Percentiles rank a stretch among this genome's conserved stretches.
These are phyloP conservation scores for Amazona guildingii DNA, from an alignment of 2,113 vertebrate genomes.

Conservation along the genomic window DNA sequence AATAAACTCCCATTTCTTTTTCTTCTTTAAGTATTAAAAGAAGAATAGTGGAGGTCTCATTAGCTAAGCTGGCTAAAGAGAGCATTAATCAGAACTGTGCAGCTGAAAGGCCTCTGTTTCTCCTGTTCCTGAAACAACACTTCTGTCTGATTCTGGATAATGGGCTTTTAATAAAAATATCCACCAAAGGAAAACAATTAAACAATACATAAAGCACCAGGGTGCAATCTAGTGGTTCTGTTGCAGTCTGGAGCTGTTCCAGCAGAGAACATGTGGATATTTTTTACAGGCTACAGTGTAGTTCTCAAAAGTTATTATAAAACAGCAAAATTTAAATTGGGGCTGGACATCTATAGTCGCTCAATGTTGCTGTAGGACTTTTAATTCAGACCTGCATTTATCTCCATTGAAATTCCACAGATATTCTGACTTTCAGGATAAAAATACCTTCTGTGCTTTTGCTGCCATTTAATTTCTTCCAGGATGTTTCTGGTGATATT, in stretches of 20 bases:
- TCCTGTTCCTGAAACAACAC: slow-evolving; percentile 77
- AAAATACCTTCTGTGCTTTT: background rate
- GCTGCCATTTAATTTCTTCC: background rate
- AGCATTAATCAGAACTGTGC: slow-evolving; percentile 57
- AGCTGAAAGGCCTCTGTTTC: slow-evolving; percentile 51
- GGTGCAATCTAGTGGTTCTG: slow-evolving; percentile 75
- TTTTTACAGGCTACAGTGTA: slow-evolving; percentile 74
- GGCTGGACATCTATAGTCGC: slow-evolving; percentile 1
- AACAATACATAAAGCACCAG: slow-evolving; percentile 83
- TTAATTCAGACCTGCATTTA: background rate
- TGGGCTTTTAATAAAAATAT: slow-evolving; percentile 80
- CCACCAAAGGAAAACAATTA: slow-evolving; percentile 82
- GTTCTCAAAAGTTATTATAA: slow-evolving; percentile 72
- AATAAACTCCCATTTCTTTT: slow-evolving; percentile 57
- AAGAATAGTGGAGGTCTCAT: slow-evolving; percentile 60
- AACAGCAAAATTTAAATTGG: slow-evolving; percentile 72
- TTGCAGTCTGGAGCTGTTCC: slow-evolving; percentile 75
- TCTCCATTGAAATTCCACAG: background rate
- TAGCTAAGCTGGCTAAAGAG: slow-evolving; percentile 59
- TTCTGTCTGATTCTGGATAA: slow-evolving; percentile 78
- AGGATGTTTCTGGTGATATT: background rate
- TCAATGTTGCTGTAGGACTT: slow-evolving; percentile 37
- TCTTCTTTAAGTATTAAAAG: slow-evolving; percentile 65
- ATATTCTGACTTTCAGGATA: background rate
- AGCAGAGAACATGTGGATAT: slow-evolving; percentile 70